Evolutionary conservation across 2,113 vertebrate genomes (phyloP), one percentile per base, ranked within the genome.

Genomic region (Trichechus manatus): DNA sequence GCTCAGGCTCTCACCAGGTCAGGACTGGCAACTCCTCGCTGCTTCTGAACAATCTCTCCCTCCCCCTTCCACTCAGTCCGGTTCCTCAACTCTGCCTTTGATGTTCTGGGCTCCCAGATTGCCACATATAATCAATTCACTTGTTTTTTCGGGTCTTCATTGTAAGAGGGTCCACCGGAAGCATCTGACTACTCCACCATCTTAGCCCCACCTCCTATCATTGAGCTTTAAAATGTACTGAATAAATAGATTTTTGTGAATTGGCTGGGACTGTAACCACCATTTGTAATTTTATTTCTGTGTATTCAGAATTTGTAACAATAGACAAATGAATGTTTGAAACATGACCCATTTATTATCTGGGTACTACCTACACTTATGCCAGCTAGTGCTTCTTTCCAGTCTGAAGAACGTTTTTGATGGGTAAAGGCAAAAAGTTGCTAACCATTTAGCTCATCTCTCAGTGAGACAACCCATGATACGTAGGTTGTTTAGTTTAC

Each of bases 221-320:
- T 4, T 86, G 31, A 93, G 11, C 36, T 95, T 96, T 90, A 83
- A 66, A 94, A 77, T 44, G 25, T 4, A 44, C 70, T 70, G 47
- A 78, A 44, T 44, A 78, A 66, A 56, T 44, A 89, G 84, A 82
- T 61, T 86, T 94, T 33, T 88, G 66, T 83, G 42, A 91, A 72
- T 77, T 66, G 19, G 10, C 72, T 91, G 78, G 44, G 74, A 91
- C 82, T 80, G 29, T 91, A 92, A 87, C 29, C 50, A 80, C 9
- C 59, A 68, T 82, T 90, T 78, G 19, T 27, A 91, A 70, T 15
- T 64, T 77, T 93, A 72, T 87, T 59, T 96, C 77, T 88, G 1
- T 39, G 20, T 56, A 72, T 83, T 97, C 77, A 53, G 88, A 88
- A 20, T 87, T 94, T 91, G 47, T 89, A 95, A 97, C 66, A 97